Evolutionary conservation across 2,888 invertebrate species (phyloP), one percentile per base, ranked within the genome.

Genomic region (Fragum whitleyi): DNA sequence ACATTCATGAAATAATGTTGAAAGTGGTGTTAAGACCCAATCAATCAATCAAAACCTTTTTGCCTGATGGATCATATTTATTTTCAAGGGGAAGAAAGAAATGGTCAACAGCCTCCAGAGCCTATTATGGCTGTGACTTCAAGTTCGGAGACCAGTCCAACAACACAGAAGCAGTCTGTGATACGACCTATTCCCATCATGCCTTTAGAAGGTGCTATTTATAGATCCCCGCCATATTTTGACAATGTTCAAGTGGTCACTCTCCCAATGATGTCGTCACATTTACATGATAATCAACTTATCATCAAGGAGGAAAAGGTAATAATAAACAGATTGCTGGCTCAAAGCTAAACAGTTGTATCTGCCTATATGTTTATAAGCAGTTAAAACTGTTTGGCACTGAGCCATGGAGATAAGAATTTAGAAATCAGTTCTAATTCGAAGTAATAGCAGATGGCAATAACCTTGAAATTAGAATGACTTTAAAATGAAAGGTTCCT

Each of bases 121-220:
- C 7, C 29, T 7, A 32, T 11, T 5, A 1, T 53, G 28, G 32
- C 29, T 21, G 36, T 19, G 28, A 23, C 61, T 9, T 29, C 39
- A 19, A 21, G 39, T 23, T 14, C 68, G 23, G 32, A 42, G 9
- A 57, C 21, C 23, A 16, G 69, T 9, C n/a, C 55, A 16, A 23
- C 55, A 16, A 23, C 53, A 19, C 39, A 29, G 28, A 74, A 26
- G 5, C 76, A 73, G 61, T 53, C 68, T 36, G 71, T 85, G 21
- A 77, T 85, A 19, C 70, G 81, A 16, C 85, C 85, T 0, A 65
- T 85, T 68, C 85, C 85, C 26, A 74, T 85, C 51, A 65, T 85
- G 32, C 81, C 81, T 7, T 16, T 85, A 28, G 81, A 81, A 36
- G 59, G 71, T 19, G 61, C 81, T 29, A 77, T 77, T 39, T 83